phyloP scores from a whole-genome alignment of 2,113 vertebrate species.

The Neomonachus schauinslandi region DNA sequence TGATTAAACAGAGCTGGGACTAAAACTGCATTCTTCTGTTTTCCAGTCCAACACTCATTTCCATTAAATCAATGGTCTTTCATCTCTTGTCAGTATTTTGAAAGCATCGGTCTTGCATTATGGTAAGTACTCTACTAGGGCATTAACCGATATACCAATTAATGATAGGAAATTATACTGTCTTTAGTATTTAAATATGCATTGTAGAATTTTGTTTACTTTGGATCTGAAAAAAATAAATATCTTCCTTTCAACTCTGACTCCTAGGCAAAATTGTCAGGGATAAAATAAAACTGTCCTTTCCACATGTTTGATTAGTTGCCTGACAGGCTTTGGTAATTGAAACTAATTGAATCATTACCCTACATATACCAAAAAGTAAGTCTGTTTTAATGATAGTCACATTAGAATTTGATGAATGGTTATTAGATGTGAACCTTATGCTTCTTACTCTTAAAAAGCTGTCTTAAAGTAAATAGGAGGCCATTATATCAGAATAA shows the following conservation, averaged over 20 bases:
- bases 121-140: neutral
- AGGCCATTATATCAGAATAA: constrained; percentile 28
- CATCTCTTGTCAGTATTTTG: neutral
- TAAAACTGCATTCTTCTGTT: neutral
- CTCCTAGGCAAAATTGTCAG: neutral
- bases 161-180: neutral
- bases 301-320: neutral
- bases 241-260: neutral
- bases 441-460: neutral
- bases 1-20: neutral
- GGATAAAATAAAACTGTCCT: neutral
- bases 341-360: constrained; percentile 63
- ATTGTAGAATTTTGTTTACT: neutral
- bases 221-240: neutral
- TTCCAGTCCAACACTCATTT: neutral
- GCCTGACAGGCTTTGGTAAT: constrained; percentile 28
- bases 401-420: constrained; percentile 59
- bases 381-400: constrained; percentile 48
- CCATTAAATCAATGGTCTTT: neutral
- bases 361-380: constrained; percentile 47
- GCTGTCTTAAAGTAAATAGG: constrained; percentile 52
- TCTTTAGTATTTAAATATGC: neutral
- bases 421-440: constrained; percentile 38
- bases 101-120: neutral
- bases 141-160: neutral